phyloP scores from a whole-genome alignment of 2,797 vertebrate genomes.

The Sitta carolinensis region DNA sequence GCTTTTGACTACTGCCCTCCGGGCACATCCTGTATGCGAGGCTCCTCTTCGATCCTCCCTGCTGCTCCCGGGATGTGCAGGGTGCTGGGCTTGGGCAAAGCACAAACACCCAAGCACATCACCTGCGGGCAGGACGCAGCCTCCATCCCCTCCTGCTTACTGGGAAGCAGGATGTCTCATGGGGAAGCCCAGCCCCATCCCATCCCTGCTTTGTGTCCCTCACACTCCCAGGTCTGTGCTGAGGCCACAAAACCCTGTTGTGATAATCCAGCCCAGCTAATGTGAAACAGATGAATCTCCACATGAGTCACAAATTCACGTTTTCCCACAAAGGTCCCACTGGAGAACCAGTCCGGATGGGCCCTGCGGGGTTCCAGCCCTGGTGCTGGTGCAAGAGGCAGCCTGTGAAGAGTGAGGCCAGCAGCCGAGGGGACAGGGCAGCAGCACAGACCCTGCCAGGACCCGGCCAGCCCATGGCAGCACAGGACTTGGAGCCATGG shows the following conservation, averaged over 20 bases:
- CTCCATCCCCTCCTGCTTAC: neutral
- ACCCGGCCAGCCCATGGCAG: neutral
- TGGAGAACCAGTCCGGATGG: neutral
- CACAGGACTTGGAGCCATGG: accelerated
- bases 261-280: conserved; percentile 8
- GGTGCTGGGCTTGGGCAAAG: neutral
- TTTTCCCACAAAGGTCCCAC: neutral
- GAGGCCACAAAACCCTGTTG: neutral
- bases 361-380: neutral
- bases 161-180: neutral
- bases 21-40: accelerated
- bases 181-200: neutral
- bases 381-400: neutral
- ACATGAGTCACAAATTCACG: conserved; percentile 23
- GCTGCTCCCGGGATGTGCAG: neutral
- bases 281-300: conserved; percentile 1
- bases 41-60: neutral
- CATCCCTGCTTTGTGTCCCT: neutral
- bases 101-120: accelerated
- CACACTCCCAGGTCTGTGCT: neutral
- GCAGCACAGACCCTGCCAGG: neutral
- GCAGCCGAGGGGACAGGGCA: accelerated
- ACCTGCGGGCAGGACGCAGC: neutral
- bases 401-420: neutral
- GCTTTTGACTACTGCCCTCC: neutral